These are phyloP conservation scores for Branchinecta sandiegonensis DNA, from an alignment of 2,888 invertebrate species.

Conservation along the genomic window DNA sequence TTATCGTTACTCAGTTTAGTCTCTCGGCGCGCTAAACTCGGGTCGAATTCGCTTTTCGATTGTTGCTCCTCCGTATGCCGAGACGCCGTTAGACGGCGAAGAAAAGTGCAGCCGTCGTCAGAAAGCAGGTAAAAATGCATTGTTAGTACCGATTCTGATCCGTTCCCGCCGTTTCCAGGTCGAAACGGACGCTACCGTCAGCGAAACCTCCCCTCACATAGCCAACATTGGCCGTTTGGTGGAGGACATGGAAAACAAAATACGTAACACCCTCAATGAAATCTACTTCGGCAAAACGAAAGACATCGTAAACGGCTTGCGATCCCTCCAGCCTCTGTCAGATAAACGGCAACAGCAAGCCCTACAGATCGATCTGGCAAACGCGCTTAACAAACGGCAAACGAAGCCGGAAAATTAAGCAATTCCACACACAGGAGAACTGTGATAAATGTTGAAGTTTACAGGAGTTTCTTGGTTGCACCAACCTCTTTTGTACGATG, in stretches of 20 bases:
- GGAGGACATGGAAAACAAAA: slow-evolving; percentile 99
- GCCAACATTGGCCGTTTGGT: slow-evolving; percentile 98
- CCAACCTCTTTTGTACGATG: slow-evolving; percentile 11
- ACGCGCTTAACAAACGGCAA: slow-evolving; percentile 65
- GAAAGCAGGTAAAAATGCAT: too few relatives aligned
- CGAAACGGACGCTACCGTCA: slow-evolving; percentile 77
- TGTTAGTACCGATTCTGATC: neutral
- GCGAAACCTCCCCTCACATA: slow-evolving; percentile 89
- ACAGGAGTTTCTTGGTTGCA: slow-evolving; percentile 12
- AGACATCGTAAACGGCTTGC: slow-evolving; percentile 88
- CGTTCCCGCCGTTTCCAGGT: slow-evolving; percentile 43
- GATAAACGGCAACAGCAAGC: slow-evolving; percentile 70
- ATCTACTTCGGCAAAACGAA: slow-evolving; percentile 99
- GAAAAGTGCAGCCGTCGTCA: too few relatives aligned
- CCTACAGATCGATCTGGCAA: slow-evolving; percentile 68
- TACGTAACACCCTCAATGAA: slow-evolving; percentile 91
- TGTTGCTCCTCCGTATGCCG: too few relatives aligned
- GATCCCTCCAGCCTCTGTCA: slow-evolving; percentile 64
- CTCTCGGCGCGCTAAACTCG: too few relatives aligned
- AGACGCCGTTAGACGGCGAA: too few relatives aligned
- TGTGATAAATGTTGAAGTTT: slow-evolving; percentile 9
- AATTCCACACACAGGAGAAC: slow-evolving; percentile 14
- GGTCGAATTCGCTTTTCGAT: too few relatives aligned
- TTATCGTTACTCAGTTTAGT: too few relatives aligned
- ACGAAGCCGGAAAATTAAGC: slow-evolving; percentile 38